Percentiles rank a stretch among this genome's conserved stretches.
Evolutionary conservation across 2,888 invertebrate genomes (phyloP).

Genomic region (Drosophila anomalipes): DNA sequence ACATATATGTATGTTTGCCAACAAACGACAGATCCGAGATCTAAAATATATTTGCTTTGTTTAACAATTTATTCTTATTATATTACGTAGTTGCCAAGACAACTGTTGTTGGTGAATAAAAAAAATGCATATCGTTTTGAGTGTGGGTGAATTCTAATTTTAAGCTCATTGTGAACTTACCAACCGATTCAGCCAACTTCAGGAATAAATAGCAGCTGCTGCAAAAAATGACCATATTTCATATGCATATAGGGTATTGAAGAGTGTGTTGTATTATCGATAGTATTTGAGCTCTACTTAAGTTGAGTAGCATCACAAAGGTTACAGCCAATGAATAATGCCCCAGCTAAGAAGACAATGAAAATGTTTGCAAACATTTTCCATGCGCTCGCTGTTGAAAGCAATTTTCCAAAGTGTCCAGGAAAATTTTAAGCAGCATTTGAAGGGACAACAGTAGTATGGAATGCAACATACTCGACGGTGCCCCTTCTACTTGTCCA

Average conservation of each 20-base stretch:
- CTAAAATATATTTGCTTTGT: not conserved
- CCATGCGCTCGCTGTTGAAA: constrained; percentile 43
- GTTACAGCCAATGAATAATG: constrained; percentile 53
- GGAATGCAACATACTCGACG: constrained; percentile 62
- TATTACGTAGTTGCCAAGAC: not conserved
- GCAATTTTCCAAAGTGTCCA: constrained; percentile 66
- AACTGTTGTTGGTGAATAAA: not conserved
- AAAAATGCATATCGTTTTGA: not conserved
- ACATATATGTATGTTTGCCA: not conserved
- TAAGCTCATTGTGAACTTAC: not conserved
- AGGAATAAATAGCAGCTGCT: not conserved
- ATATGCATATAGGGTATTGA: not conserved
- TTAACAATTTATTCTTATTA: not conserved
- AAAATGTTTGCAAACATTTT: constrained; percentile 61
- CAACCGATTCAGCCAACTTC: not conserved
- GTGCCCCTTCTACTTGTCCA: not conserved
- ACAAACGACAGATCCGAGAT: not conserved
- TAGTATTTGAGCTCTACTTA: constrained; percentile 24
- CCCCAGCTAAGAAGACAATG: constrained; percentile 53
- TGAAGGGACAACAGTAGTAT: constrained; percentile 42
- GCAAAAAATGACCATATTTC: not conserved
- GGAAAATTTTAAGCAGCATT: constrained; percentile 67
- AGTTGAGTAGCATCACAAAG: constrained; percentile 41
- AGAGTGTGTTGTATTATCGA: constrained; percentile 1
- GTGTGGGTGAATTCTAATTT: not conserved